Evolutionary conservation across 2,888 invertebrate genomes (phyloP), one percentile per base, ranked within the genome.

Genomic region (Drosophila kambysellisi): DNA sequence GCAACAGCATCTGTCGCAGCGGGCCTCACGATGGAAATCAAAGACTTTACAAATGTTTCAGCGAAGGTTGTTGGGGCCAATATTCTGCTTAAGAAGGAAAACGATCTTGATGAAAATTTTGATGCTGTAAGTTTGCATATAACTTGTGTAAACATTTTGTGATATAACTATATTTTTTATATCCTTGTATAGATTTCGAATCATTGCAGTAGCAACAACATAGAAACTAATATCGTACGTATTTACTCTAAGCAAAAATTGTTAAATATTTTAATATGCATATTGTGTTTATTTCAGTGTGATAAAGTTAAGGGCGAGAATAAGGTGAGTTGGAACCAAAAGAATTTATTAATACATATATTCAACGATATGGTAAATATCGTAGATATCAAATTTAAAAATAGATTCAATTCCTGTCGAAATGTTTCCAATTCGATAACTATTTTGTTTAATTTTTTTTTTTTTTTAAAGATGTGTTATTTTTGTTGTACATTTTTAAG

Each of bases 271-370:
- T 62, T 30, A 41, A 37, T 37, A 37, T 35, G 4, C n/a, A 64
- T 32, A n/a, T 56, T 90, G 92, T 93, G 94, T 94, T 94, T 94
- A 93, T 93, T 96, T 96, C 95, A 97, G 97, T 97, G 97, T 97
- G 97, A 97, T 97, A 97, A 97, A 95, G 97, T 97, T 95, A 97
- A 96, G 94, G 97, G 97, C 94, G 97, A 97, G 94, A 97, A 97
- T 95, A 97, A 97, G 97, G 97, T 96, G 94, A 95, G 96, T 81
- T 50, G 15, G 4, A 51, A 35, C 3, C n/a, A 43, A 35, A 7
- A 41, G 8, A 35, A 11, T 20, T 29, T 25, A 9, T 15, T 50
- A 25, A 17, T 17, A 43, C 17, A 17, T 17, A 25, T 5, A 15
- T 33, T 7, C 1, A 20, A 8, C 20, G 12, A 33, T 15, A 8